Base-by-base conservation (phyloP, 2,888 invertebrate species). In the Cotesia congregata region DNA sequence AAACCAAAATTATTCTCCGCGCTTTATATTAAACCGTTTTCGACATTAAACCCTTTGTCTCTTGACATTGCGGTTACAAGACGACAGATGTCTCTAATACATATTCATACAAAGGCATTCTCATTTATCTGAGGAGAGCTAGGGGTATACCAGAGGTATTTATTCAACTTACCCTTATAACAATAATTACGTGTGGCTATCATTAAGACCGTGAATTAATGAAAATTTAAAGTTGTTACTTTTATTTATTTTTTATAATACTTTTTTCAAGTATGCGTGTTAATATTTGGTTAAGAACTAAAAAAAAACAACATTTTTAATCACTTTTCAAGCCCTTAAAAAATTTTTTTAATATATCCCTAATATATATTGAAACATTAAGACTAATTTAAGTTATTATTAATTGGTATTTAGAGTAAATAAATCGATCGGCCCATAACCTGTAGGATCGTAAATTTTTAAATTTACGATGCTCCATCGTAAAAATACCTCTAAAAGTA, bases 61-160 rank as follows among this genome's bases (percentile, higher is more conserved):
- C 81, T 70, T 81, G 83, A 82, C 78, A 75, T 61, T 40, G 61
- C 7, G 76, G 77, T 78, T 79, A 83, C 82, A 81, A 80, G 83
- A 83, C 83, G 82, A 83, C 86, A 86, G 85, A 86, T 86, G 86
- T 85, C 84, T 79, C 80, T 83, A 82, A 85, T 86, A 83, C 85
- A 86, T 86, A 86, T 86, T 86, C 86, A 86, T 86, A 85, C 82
- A 79, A 74, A 41, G 17, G 73, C 72, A 75, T 60, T 64, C 50
- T 60, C 69, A 61, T 72, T 72, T 50, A 15, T 65, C 41, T 60
- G 30, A 30, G 12, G 20, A 40, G 40, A 68, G 69, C 60, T 12
- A 40, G 41, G 40, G 61, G 62, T 39, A 38, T 40, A 62, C 17
- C 38, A 40, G 30, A 30, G 50, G 38, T 67, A 72, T 68, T 70